phyloP scores from a whole-genome alignment of 2,797 vertebrate species.

The Molothrus aeneus region DNA sequence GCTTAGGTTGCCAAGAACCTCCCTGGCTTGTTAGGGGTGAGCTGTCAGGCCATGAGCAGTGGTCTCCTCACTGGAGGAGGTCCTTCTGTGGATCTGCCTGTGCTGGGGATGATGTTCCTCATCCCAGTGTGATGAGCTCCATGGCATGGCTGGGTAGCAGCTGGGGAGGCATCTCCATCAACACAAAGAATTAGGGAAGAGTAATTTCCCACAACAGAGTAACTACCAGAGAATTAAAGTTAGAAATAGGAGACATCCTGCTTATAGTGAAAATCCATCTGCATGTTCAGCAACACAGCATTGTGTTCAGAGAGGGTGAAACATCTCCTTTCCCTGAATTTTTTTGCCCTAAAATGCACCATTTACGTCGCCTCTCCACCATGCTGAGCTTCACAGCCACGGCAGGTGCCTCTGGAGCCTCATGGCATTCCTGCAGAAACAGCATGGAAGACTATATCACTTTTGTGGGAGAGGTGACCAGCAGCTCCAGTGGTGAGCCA shows the following conservation, averaged over 20 bases:
- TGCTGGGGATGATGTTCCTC: background rate
- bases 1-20: background rate
- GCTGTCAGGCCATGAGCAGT: background rate
- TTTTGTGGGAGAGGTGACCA: background rate
- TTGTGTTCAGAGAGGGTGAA: background rate
- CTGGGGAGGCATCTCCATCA: background rate
- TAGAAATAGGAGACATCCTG: background rate
- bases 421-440: background rate
- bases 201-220: background rate
- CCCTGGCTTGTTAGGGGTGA: background rate
- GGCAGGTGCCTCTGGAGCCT: background rate
- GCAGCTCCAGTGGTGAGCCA: background rate
- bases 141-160: background rate
- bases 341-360: background rate
- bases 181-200: background rate
- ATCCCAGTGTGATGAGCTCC: background rate
- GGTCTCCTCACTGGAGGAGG: background rate
- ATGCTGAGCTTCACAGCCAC: rapidly evolving
- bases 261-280: background rate
- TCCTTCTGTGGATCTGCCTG: rapidly evolving
- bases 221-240: background rate
- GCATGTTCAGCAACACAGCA: background rate
- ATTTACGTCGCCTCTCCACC: rapidly evolving
- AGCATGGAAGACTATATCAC: rapidly evolving
- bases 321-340: background rate